Percentiles rank a stretch among this genome's conserved stretches.
Conservation (phyloP, 2,888 invertebrate species). For the Gnatocerus cornutus region DNA sequence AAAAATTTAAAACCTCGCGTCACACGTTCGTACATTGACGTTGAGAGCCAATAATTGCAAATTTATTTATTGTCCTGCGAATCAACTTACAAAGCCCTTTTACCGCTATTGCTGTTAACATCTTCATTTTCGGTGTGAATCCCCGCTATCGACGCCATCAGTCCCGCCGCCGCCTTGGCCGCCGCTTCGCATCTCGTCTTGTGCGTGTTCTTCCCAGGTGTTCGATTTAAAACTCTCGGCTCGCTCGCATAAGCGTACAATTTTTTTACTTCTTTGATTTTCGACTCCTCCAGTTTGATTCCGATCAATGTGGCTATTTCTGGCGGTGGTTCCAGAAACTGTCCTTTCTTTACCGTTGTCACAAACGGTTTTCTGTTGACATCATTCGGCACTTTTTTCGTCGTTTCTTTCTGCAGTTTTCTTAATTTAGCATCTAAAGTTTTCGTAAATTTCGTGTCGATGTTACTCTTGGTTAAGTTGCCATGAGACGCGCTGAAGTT, state of each 20-base stretch:
- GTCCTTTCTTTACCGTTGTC: slow-evolving; percentile 86
- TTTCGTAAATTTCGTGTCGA: slow-evolving; percentile 77
- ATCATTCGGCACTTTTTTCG: slow-evolving; percentile 45
- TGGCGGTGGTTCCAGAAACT: slow-evolving; percentile 86
- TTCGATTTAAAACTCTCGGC: slow-evolving; percentile 73
- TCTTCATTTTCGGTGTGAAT: slow-evolving; percentile 54
- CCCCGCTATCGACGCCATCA: slow-evolving; percentile 63
- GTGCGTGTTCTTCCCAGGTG: slow-evolving; percentile 63
- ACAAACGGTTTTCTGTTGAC: slow-evolving; percentile 77
- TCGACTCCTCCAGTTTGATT: slow-evolving; percentile 66
- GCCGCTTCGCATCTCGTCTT: slow-evolving; percentile 67
- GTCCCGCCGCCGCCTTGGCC: slow-evolving; percentile 65
- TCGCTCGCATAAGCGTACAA: slow-evolving; percentile 80
- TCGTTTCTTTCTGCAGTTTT: slow-evolving; percentile 77
- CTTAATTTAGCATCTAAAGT: slow-evolving; percentile 82
- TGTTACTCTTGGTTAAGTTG: slow-evolving; percentile 68
- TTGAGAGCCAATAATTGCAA: background rate
- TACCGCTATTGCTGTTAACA: slow-evolving; percentile 55
- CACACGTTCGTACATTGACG: background rate
- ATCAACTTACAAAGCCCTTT: slow-evolving; percentile 35
- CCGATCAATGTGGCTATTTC: slow-evolving; percentile 80
- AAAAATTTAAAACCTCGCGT: slow-evolving; percentile 26
- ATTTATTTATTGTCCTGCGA: background rate
- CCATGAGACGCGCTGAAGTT: slow-evolving; percentile 71
- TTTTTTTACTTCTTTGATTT: slow-evolving; percentile 67